Evolutionary conservation across 2,113 vertebrate genomes (phyloP).

Genomic region (Garra rufa): DNA sequence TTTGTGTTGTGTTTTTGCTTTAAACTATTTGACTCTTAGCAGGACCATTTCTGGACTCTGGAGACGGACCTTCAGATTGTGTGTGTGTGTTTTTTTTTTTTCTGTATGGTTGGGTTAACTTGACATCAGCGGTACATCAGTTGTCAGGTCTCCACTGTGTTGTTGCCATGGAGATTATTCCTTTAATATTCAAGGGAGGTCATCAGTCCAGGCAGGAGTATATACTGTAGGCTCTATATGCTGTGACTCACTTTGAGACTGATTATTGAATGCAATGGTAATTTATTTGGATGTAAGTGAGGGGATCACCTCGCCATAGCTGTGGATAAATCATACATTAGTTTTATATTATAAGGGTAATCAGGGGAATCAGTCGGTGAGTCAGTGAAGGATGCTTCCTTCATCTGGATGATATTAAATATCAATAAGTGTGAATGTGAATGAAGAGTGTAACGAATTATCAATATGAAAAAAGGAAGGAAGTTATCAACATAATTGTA

Average conservation of each 20-base stretch:
- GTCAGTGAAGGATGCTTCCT: not conserved
- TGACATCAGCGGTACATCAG: not conserved
- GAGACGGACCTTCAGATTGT: not conserved
- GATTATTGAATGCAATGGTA: conserved; percentile 7
- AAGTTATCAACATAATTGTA: not conserved
- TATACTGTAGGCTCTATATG: not conserved
- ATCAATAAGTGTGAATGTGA: not conserved
- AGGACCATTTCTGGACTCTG: not conserved
- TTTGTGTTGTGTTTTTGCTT: not conserved
- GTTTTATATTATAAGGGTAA: not conserved
- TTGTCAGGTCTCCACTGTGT: conserved; percentile 25
- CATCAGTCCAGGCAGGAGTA: not conserved
- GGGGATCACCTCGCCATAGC: not conserved
- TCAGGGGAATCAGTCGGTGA: not conserved
- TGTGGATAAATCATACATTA: not conserved
- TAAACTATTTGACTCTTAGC: not conserved
- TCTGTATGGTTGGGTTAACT: conserved; percentile 2
- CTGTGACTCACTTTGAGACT: not conserved
- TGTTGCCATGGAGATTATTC: conserved; percentile 51
- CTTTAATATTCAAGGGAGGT: conserved; percentile 16
- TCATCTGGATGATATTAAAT: not conserved
- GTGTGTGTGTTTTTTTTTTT: not conserved
- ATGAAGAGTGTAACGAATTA: not conserved
- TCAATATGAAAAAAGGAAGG: not conserved
- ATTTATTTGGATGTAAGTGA: not conserved